Conservation (phyloP, 1,140 invertebrate genomes). For the Drosophila lowei region DNA sequence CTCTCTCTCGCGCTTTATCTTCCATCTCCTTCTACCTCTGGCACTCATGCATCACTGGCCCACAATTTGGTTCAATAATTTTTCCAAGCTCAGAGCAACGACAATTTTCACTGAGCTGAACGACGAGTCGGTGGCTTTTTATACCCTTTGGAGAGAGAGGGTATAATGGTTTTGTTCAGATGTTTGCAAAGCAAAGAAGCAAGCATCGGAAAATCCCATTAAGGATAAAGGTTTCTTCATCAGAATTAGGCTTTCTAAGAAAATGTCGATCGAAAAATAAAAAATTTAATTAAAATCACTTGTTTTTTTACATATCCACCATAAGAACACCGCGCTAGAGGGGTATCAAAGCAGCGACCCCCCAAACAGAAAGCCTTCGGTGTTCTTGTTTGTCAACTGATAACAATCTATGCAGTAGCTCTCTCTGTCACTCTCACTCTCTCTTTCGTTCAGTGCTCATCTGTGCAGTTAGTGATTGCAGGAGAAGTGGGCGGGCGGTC, state of each 20-base stretch:
- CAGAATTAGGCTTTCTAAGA: no score
- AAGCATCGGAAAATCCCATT: no score
- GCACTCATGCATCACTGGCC: constrained; percentile 18
- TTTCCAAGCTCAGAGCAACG: constrained; percentile 28
- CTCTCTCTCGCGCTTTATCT: not conserved
- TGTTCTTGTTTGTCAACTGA: constrained; percentile 40
- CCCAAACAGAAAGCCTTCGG: no score
- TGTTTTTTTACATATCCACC: no score
- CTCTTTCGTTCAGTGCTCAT: not conserved
- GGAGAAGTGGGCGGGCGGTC: constrained; percentile 8
- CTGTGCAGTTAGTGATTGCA: not conserved
- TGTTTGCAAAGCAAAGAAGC: no score
- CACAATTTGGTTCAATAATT: constrained; percentile 59
- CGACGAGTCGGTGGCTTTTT: constrained; percentile 41
- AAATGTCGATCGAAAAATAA: no score
- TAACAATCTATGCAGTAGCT: constrained; percentile 61
- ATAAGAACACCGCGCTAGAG: no score
- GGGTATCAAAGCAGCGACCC: no score
- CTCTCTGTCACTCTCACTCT: not conserved
- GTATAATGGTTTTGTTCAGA: no score
- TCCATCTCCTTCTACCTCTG: not conserved
- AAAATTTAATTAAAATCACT: no score
- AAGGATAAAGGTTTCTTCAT: no score
- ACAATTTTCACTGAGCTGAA: constrained; percentile 24
- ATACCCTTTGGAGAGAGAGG: no score